These are phyloP conservation scores for Carapus acus DNA, from an alignment of 2,797 vertebrate genomes.

Conservation along the genomic window DNA sequence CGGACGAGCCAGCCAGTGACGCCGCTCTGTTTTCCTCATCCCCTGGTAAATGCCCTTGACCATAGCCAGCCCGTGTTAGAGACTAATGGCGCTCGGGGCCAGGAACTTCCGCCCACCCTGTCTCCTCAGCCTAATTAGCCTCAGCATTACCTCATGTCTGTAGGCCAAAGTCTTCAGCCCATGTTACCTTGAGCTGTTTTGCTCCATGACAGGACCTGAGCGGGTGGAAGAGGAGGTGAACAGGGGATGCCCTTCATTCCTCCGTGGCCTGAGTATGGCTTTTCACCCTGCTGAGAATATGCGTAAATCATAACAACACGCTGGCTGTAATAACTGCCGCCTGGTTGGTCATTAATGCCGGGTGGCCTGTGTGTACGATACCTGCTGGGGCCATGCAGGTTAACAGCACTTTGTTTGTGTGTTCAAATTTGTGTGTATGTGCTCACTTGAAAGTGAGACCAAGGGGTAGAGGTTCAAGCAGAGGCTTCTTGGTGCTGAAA, in stretches of 20 bases:
- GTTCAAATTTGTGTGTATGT: conserved; percentile 10
- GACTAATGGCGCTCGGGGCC: conserved; percentile 45
- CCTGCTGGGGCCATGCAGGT: conserved; percentile 24
- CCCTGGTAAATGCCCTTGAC: conserved; percentile 51
- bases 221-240: conserved; percentile 18
- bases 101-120: conserved; percentile 47
- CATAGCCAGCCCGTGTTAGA: conserved; percentile 29
- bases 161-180: conserved; percentile 51
- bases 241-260: conserved; percentile 47
- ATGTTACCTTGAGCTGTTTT: conserved; percentile 59
- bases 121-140: conserved; percentile 56
- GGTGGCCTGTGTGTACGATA: conserved; percentile 31
- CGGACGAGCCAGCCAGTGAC: conserved; percentile 33
- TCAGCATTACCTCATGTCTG: conserved; percentile 70
- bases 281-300: conserved; percentile 38
- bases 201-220: conserved; percentile 48
- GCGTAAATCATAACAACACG: conserved; percentile 52
- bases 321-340: conserved; percentile 23
- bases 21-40: conserved; percentile 61
- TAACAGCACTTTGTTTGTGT: conserved; percentile 17
- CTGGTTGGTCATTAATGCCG: conserved; percentile 39
- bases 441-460: conserved; percentile 40
- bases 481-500: conserved; percentile 33
- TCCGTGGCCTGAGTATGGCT: conserved; percentile 20
- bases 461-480: conserved; percentile 57